Percentiles rank a stretch among this genome's conserved stretches.
Conservation (phyloP, 1,140 invertebrate species). For the Gonioctena quinquepunctata region DNA sequence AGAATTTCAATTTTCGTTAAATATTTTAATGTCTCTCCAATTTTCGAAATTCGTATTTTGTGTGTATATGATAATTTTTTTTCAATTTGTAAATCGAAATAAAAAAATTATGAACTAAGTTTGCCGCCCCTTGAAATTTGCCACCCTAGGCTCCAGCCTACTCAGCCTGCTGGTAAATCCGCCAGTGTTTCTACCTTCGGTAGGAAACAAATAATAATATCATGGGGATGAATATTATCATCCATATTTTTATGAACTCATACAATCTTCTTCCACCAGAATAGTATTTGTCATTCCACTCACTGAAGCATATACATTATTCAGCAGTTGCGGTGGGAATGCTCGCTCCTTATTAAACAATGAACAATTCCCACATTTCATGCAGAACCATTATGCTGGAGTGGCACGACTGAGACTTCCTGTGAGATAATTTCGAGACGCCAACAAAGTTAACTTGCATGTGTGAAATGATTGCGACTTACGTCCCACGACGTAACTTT, state of each 20-base stretch:
- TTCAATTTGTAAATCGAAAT: too few relatives aligned
- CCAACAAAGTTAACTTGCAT: not conserved
- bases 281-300: not conserved
- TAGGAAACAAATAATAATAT: too few relatives aligned
- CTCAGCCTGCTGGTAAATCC: too few relatives aligned
- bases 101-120: too few relatives aligned
- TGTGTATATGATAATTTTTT: too few relatives aligned
- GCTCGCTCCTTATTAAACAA: not conserved
- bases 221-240: too few relatives aligned
- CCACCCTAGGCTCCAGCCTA: too few relatives aligned
- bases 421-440: not conserved
- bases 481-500: not conserved
- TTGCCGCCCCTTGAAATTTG: too few relatives aligned
- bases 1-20: too few relatives aligned
- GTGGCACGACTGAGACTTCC: not conserved
- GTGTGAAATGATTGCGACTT: not conserved
- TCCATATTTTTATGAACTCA: not conserved
- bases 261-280: not conserved
- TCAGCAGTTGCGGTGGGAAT: not conserved
- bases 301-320: not conserved
- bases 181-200: too few relatives aligned
- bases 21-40: too few relatives aligned
- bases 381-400: not conserved
- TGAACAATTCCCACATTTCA: slow-evolving; percentile 15
- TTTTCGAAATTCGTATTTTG: too few relatives aligned